Evolutionary conservation across 2,797 vertebrate species (phyloP).

Genomic region (Muraenolepis orangiensis): DNA sequence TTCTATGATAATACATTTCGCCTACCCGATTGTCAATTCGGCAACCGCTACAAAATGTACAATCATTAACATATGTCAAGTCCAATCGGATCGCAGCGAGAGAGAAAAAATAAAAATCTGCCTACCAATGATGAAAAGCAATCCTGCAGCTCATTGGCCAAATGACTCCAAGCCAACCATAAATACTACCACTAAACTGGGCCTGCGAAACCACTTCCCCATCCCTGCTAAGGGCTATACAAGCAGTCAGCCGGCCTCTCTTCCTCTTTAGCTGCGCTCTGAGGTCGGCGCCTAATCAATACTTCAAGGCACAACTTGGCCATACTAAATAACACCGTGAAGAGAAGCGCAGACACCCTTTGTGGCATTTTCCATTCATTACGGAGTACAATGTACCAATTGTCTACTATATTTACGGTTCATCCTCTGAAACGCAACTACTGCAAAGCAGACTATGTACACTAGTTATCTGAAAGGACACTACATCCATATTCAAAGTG

Average conservation of each 20-base stretch:
- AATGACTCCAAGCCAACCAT: slow-evolving; percentile 52
- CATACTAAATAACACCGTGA: slow-evolving; percentile 61
- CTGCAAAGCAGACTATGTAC: background rate
- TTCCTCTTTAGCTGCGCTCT: slow-evolving; percentile 67
- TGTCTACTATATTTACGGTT: background rate
- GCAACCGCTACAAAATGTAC: slow-evolving; percentile 9
- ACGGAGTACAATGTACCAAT: slow-evolving; percentile 6
- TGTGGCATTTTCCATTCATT: slow-evolving; percentile 24
- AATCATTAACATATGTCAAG: slow-evolving; percentile 15
- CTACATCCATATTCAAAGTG: background rate
- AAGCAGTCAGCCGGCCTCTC: slow-evolving; percentile 53
- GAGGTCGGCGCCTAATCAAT: slow-evolving; percentile 69
- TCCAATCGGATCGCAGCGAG: slow-evolving; percentile 26
- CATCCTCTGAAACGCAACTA: no score
- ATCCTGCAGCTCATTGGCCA: slow-evolving; percentile 44
- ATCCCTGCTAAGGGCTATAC: slow-evolving; percentile 58
- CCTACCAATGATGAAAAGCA: slow-evolving; percentile 33
- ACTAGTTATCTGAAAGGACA: background rate
- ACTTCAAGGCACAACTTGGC: slow-evolving; percentile 68
- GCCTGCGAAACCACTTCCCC: slow-evolving; percentile 52
- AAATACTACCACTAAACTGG: slow-evolving; percentile 54
- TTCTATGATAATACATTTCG: background rate
- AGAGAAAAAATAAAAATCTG: slow-evolving; percentile 27
- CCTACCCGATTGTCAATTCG: background rate
- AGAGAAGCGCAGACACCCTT: slow-evolving; percentile 38